Evolutionary conservation across 2,113 vertebrate genomes (phyloP), one percentile per base, ranked within the genome.

Genomic region (Mystacornis crossleyi): DNA sequence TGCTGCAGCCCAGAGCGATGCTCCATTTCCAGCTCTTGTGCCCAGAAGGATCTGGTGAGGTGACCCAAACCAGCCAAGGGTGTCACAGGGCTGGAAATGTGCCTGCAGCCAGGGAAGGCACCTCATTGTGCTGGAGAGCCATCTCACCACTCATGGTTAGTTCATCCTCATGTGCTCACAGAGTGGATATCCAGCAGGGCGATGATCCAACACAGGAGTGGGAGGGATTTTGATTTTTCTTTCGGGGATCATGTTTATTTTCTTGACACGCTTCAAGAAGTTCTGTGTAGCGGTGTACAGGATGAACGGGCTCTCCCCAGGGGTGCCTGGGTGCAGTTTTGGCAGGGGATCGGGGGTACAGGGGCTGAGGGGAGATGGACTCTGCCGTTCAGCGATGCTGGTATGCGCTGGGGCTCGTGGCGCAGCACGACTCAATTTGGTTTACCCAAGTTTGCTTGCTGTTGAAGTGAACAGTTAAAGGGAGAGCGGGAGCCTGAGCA

Each of bases 181-280:
- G 69, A 0, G 0, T 18, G 78, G 85, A 23, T n/a, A 16, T 60
- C 89, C 83, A 84, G 19, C 40, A 17, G 67, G 62, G 62, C 38
- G 54, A 57, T 86, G 93, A 90, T 80, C 89, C 71, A 75, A 1
- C 8, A 10, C 45, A 6, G 1, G 11, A 80, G 71, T 69, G 71
- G 95, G 93, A 83, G 83, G 86, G 47, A 34, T 65, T 69, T 14
- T 21, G 75, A 23, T 31, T 60, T 70, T 69, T 90, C 64, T 57
- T 65, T 58, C 29, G 9, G 62, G 54, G 71, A 80, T 81, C 17
- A 3, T 42, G 62, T 69, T 83, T 88, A 8, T 94, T 70, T 86
- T 54, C 86, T 70, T 81, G 77, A 31, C 51, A 20, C 0, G 0
- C 33, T 33, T n/a, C 11, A 34, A 48, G 61, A 21, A 20, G 53